These are phyloP conservation scores for Omphaloscelis lunosa DNA, from an alignment of 2,888 invertebrate species.

Conservation along the genomic window DNA sequence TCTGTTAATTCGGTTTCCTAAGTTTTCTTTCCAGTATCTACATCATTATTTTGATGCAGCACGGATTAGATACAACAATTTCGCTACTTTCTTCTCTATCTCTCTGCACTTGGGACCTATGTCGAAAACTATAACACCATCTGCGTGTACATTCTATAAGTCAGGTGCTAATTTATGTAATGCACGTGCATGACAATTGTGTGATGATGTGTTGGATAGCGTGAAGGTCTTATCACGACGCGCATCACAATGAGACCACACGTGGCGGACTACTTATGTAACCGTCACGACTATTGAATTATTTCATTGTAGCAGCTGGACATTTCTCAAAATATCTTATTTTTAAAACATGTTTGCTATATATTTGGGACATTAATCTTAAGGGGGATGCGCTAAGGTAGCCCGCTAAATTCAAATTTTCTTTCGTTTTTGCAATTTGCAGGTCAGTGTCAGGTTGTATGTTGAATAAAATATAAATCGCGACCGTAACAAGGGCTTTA, in stretches of 20 bases:
- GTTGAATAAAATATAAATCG: too few relatives aligned
- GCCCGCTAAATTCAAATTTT: too few relatives aligned
- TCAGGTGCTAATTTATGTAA: conserved; percentile 24
- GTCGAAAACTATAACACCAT: background rate
- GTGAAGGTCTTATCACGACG: conserved; percentile 39
- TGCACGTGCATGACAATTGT: conserved; percentile 15
- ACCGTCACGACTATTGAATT: conserved; percentile 6
- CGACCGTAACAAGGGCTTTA: too few relatives aligned
- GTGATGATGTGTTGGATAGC: conserved; percentile 25
- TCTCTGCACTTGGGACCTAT: too few relatives aligned
- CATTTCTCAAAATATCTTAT: background rate
- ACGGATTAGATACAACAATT: too few relatives aligned
- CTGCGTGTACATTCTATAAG: background rate
- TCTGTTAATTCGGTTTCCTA: too few relatives aligned
- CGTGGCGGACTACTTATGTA: conserved; percentile 19
- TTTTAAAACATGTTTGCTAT: background rate
- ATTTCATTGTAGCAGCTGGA: background rate
- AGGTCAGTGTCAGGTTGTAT: too few relatives aligned
- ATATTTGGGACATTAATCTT: background rate
- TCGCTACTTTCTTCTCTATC: too few relatives aligned
- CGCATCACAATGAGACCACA: conserved; percentile 61
- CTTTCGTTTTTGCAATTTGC: too few relatives aligned
- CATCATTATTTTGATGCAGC: too few relatives aligned
- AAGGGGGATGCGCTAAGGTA: too few relatives aligned
- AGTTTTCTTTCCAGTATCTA: too few relatives aligned